A percentile compares a stretch with the other conserved stretches of the same genome.
These are phyloP conservation scores for Tridacna gigas DNA, from an alignment of 2,888 invertebrate species.

Conservation along the genomic window DNA sequence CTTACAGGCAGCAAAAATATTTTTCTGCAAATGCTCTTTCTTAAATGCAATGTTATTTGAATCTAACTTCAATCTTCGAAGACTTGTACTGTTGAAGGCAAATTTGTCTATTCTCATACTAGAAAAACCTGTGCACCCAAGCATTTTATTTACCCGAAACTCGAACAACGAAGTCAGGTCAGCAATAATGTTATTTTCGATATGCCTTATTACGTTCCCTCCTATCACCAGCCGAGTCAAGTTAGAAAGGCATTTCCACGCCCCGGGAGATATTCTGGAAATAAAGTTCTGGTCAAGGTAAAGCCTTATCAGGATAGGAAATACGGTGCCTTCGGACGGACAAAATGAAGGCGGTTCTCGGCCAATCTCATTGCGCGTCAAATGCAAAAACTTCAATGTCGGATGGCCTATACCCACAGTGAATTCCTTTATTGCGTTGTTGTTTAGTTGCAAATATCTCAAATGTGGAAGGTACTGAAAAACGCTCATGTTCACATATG, in stretches of 20 bases:
- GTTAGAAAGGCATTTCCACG: not conserved
- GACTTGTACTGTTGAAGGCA: conserved; percentile 1
- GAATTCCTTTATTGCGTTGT: not conserved
- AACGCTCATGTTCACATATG: not conserved
- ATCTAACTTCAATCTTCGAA: not conserved
- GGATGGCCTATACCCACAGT: not conserved
- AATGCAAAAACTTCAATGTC: not conserved
- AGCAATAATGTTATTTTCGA: conserved; percentile 20
- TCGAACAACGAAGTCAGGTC: not conserved
- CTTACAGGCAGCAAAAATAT: not conserved
- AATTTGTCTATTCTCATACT: not conserved
- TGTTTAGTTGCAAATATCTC: not conserved
- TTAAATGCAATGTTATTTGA: not conserved
- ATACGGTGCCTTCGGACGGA: not conserved
- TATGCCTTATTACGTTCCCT: not conserved
- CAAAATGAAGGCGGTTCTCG: not conserved
- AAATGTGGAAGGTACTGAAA: not conserved
- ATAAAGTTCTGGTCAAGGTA: not conserved
- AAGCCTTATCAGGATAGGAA: not conserved
- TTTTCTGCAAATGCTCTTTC: not conserved
- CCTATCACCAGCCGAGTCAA: not conserved
- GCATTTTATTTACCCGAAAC: not conserved
- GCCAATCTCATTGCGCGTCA: not conserved
- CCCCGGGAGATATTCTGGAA: not conserved
- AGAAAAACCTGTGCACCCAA: not conserved